Conservation (phyloP, 2,888 invertebrate species). For the Caenorhabditis auriculariae region DNA sequence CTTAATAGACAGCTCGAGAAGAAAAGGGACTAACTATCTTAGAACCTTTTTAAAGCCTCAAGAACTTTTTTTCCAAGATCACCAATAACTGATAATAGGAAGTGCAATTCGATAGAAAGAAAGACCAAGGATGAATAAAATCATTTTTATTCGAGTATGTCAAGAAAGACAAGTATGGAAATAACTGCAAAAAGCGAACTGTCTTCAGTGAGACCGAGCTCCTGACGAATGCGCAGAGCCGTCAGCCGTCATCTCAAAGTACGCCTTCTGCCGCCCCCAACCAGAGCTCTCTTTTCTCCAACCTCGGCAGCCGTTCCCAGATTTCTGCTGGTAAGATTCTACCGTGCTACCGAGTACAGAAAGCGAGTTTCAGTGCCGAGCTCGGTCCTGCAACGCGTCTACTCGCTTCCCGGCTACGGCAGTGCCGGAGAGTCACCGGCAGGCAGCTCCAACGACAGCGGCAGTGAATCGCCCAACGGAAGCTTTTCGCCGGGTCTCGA, state of each 20-base stretch:
- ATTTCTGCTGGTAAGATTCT: neutral
- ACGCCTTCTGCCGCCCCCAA: conserved; percentile 1
- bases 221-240: neutral
- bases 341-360: neutral
- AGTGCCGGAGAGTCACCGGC: conserved; percentile 53
- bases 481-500: conserved; percentile 56
- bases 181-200: too few relatives aligned
- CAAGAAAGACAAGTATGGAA: too few relatives aligned
- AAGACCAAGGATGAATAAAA: too few relatives aligned
- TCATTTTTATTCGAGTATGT: too few relatives aligned
- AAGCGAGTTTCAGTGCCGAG: conserved; percentile 6
- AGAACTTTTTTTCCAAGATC: too few relatives aligned
- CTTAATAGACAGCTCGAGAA: too few relatives aligned
- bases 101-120: too few relatives aligned
- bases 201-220: conserved; percentile 12
- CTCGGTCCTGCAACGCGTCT: conserved; percentile 32
- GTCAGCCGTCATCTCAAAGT: neutral
- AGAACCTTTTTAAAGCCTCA: too few relatives aligned
- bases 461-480: conserved; percentile 55
- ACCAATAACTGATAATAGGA: too few relatives aligned
- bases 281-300: neutral
- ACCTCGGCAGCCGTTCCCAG: neutral
- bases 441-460: conserved; percentile 45
- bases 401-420: conserved; percentile 39
- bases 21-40: too few relatives aligned